Percentiles rank a stretch among this genome's conserved stretches.
Conservation (phyloP, 2,888 invertebrate species). For the Portevinia maculata region DNA sequence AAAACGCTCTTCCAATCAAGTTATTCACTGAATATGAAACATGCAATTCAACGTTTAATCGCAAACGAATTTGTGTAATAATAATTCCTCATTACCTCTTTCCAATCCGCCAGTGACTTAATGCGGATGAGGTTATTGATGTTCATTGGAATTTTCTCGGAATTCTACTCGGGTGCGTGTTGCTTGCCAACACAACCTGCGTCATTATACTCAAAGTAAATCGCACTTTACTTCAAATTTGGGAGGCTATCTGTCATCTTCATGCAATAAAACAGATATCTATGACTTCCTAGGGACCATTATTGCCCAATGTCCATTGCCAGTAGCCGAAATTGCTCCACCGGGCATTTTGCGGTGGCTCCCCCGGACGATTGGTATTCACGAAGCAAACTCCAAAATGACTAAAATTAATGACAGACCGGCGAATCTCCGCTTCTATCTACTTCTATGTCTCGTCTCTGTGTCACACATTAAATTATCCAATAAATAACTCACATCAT, state of each 20-base stretch:
- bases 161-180: conserved; percentile 5
- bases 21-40: conserved; percentile 17
- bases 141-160: conserved; percentile 51
- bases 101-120: conserved; percentile 25
- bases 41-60: conserved; percentile 13
- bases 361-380: conserved; percentile 29
- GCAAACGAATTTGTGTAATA: conserved; percentile 4
- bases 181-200: conserved; percentile 16
- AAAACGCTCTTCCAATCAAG: neutral
- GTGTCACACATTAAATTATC: conserved; percentile 48
- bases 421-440: neutral
- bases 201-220: conserved; percentile 41
- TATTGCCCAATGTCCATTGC: conserved; percentile 16
- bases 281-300: conserved; percentile 55
- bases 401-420: conserved; percentile 48
- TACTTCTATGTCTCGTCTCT: neutral
- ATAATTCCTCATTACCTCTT: conserved; percentile 8
- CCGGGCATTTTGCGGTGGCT: conserved; percentile 2
- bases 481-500: conserved; percentile 53
- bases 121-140: conserved; percentile 49
- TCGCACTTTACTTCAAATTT: conserved; percentile 30
- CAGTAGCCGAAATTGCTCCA: conserved; percentile 16
- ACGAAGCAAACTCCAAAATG: conserved; percentile 24
- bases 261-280: conserved; percentile 23
- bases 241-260: conserved; percentile 23